Evolutionary conservation across 2,888 invertebrate genomes (phyloP), one percentile per base, ranked within the genome.

Genomic region (Drosophila gaucha): DNA sequence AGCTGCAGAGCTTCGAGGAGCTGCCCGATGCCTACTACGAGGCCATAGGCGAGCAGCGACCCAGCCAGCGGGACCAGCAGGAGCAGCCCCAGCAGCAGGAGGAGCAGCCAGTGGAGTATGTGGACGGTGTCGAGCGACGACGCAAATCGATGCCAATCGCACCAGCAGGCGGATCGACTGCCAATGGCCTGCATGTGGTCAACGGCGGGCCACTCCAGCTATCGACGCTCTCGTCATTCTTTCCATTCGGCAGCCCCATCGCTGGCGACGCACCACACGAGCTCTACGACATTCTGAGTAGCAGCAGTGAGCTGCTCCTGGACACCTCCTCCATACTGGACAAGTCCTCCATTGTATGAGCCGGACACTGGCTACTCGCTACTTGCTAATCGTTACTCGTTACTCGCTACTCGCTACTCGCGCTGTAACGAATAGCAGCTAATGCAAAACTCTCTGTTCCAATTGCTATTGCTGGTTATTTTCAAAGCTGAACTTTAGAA

Each of bases 281-380:
- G 67, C 80, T 92, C 16, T 90, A 89, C 64, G 91, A 92, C 63
- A 91, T 92, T 43, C 74, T 92, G 43, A 91, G 90, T 44, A 86
- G 88, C 68, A 91, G 91, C 73, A 90, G 88, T 63, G 91, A 92
- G 55, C 63, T 91, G 36, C 75, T 91, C 31, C 82, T 89, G 56
- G 91, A 90, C 41, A 91, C 91, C 4, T 90, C 91, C 3, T 91
- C 91, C 14, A 90, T 92, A 44, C 87, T 92, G 90, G 92, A 92
- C 67, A 89, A 89, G 38, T 85, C 91, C 20, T 92, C 92, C 50
- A 89, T 92, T 64, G 89, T 89, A 55, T 90, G 87, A 86, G 66
- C 43, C 36, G 9, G 2, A 5, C n/a, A n/a, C 24, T 30, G 30
- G 12, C 38, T 39, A 18, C 57, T 67, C 52, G 54, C 57, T 50